Conservation (phyloP, 2,113 vertebrate species). For the Eleginops maclovinus region DNA sequence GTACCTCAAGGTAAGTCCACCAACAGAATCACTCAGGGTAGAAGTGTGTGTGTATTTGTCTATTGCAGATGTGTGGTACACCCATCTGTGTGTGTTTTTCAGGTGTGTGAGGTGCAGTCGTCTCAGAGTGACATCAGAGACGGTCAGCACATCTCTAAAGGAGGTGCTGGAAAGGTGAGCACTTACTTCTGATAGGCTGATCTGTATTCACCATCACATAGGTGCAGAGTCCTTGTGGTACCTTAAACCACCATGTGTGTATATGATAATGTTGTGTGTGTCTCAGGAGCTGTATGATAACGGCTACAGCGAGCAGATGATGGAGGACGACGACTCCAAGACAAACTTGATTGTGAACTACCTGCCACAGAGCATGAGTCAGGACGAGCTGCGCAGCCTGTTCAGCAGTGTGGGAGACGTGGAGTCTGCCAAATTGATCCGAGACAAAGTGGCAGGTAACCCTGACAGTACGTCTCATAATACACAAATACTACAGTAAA, state of each 20-base stretch:
- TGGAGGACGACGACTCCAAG: slow-evolving; percentile 92
- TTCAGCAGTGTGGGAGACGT: slow-evolving; percentile 97
- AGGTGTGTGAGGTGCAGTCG: slow-evolving; percentile 86
- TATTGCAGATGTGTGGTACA: slow-evolving; percentile 29
- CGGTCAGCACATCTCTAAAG: slow-evolving; percentile 65
- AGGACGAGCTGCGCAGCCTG: slow-evolving; percentile 94
- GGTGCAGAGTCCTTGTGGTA: too few relatives aligned
- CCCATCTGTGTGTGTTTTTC: slow-evolving; percentile 18
- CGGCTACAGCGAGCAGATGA: slow-evolving; percentile 95
- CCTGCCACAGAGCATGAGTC: slow-evolving; percentile 98
- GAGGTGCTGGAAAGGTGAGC: slow-evolving; percentile 73
- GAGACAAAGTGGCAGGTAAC: slow-evolving; percentile 98
- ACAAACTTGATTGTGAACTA: slow-evolving; percentile 99
- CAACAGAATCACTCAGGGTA: background rate
- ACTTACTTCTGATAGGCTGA: background rate
- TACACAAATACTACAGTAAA: too few relatives aligned
- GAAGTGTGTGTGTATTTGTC: background rate
- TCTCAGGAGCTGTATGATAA: slow-evolving; percentile 87
- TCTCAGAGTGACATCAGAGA: slow-evolving; percentile 79
- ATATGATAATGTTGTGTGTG: background rate
- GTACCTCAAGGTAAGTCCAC: slow-evolving; percentile 83
- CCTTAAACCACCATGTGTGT: too few relatives aligned
- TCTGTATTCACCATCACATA: too few relatives aligned
- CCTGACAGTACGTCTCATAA: background rate
- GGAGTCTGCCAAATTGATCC: slow-evolving; percentile 96